phyloP scores from a whole-genome alignment of 2,888 invertebrate genomes.

The Deilephila porcellus region DNA sequence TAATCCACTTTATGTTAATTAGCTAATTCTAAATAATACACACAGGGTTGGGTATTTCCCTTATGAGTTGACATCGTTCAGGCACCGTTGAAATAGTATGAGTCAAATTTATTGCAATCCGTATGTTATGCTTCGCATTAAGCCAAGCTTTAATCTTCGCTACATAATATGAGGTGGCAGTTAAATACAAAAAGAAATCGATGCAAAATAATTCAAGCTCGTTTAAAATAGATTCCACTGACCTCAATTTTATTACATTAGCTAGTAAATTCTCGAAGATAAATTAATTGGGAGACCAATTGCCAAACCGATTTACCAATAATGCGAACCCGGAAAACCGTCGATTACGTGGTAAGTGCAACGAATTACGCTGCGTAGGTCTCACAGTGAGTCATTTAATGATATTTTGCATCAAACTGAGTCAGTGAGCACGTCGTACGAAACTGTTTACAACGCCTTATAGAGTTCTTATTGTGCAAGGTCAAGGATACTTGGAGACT shows the following conservation, averaged over 20 bases:
- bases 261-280: conserved; percentile 3
- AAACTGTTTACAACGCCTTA: background rate
- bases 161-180: background rate
- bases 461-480: background rate
- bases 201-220: background rate
- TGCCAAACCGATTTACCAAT: conserved; percentile 29
- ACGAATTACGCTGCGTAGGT: conserved; percentile 20
- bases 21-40: no score
- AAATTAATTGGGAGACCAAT: conserved; percentile 27
- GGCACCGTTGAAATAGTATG: no score
- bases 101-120: no score
- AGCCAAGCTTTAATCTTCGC: no score
- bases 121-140: no score
- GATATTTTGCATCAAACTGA: background rate
- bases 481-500: no score
- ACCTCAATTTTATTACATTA: background rate
- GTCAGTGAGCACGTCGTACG: background rate
- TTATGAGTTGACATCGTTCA: no score
- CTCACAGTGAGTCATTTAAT: conserved; percentile 20
- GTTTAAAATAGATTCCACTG: background rate
- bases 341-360: background rate
- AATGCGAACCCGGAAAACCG: conserved; percentile 21
- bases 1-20: no score
- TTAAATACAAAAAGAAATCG: background rate
- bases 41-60: no score